phyloP scores from a whole-genome alignment of 2,113 vertebrate genomes.

The Toxostoma redivivum region DNA sequence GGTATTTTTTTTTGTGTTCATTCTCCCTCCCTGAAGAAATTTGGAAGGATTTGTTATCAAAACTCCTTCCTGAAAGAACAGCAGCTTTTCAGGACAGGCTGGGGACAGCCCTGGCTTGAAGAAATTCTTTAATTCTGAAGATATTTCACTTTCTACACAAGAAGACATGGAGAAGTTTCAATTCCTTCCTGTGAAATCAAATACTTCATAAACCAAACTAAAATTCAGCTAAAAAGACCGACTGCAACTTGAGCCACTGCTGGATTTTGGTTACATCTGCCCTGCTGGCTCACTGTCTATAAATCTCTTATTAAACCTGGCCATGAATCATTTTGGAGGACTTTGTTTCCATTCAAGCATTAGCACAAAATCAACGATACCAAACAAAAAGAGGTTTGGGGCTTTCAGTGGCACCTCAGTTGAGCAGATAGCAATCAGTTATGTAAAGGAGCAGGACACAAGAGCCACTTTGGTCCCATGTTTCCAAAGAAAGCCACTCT shows the following conservation, averaged over 20 bases:
- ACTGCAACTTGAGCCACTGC: neutral
- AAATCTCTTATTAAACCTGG: neutral
- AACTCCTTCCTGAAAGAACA: neutral
- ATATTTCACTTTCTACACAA: neutral
- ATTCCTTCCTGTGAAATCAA: neutral
- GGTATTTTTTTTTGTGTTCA: neutral
- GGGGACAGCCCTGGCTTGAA: neutral
- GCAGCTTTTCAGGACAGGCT: neutral
- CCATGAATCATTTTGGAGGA: neutral
- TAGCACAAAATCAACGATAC: neutral
- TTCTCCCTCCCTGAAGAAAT: neutral
- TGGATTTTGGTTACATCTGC: neutral
- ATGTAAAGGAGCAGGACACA: slow-evolving; percentile 45
- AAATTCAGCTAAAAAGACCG: neutral
- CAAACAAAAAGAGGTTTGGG: neutral
- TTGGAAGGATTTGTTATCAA: neutral
- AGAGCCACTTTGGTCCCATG: slow-evolving; percentile 42
- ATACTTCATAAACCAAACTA: neutral
- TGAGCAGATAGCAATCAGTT: slow-evolving; percentile 34
- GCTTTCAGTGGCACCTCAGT: neutral
- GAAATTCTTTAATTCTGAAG: neutral
- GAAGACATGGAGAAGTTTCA: neutral
- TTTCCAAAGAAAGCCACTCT: slow-evolving; percentile 45
- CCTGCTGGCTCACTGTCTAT: neutral
- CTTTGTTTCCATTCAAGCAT: neutral